Evolutionary conservation across 2,113 vertebrate species (phyloP), one percentile per base, ranked within the genome.

Genomic region (Glaucidium brasilianum): DNA sequence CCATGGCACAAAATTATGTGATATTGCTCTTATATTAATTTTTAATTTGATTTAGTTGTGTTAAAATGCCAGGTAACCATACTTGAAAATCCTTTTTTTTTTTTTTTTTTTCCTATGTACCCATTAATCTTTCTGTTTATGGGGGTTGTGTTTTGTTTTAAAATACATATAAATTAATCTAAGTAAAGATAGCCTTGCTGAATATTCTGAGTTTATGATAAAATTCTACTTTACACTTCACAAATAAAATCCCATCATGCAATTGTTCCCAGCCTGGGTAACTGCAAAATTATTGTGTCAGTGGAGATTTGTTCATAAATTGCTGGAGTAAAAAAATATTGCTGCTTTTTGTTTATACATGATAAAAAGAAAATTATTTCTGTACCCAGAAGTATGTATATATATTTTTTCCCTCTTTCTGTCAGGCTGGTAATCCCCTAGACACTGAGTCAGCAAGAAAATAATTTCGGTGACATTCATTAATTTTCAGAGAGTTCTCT

Each of bases 401-500:
- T 56, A 69, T 81, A 66, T 25, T 53, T 94, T 93, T 91, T 95
- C 89, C 67, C 68, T 86, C 22, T 72, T 75, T 95, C 74, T 85
- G 71, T 94, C 89, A 97, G 73, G 19, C 27, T 94, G 75, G 62
- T 95, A 92, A 96, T 97, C 60, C 89, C 85, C 26, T 5, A 82
- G 76, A 84, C 80, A 64, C 72, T 26, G 23, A 96, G 66, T 96
- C 72, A 96, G 87, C 69, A 97, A 73, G 92, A 93, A 97, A 97
- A 95, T 94, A 0, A 82, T 78, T 96, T 97, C 83, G 84, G 50
- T 93, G 86, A 72, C n/a, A 3, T 81, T 91, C 55, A 97, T 93
- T 98, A 94, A 97, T 95, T 98, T 97, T 97, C 79, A 91, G 78
- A 68, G 91, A 83, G 52, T 87, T 94, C 76, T 82, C 92, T 90